Base-by-base conservation (phyloP, 2,797 vertebrate genomes). In the Novumbra hubbsi region DNA sequence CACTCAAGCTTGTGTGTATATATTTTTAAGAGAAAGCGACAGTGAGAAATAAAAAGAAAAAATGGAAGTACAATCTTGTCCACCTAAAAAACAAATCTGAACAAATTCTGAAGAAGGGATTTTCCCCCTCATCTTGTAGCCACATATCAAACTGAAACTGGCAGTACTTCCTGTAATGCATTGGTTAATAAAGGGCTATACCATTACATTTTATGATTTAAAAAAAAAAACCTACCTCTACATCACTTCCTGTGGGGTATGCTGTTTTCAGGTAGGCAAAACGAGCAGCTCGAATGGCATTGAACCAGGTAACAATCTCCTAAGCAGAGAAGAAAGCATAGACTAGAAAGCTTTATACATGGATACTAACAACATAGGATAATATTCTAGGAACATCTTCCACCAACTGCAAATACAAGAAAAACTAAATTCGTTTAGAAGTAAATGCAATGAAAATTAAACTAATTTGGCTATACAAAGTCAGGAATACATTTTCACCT, bases 261-360 rank as follows among this genome's bases (percentile, higher is more conserved):
- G 94, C 90, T 0, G 84, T 91, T 90, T 92, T 96, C 78, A 98
- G 91, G 81, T 97, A 97, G 2, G 92, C 87, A 71, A 95, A 95
- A 27, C 97, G 96, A 66, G 93, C 94, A 16, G 94, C 95, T 2
- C 97, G 94, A 57, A 99, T 95, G 41, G 93, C 93, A 45, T 96
- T 98, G 91, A 93, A 98, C 97, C 97, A 99, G 65, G 92, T 92
- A 75, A 98, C 96, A 72, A 98, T 97, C 88, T 97, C 96, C 97
- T 99, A 72, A 0, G 74, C 11, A 73, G 66, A 85, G 76, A 80
- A 78, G 9, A 45, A 45, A 45, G 41, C 9, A 45, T 45, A 14
- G 68, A 81, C 71, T n/a, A 71, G 55, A 24, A 60, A 60, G 21
- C 55, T 4, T 60, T 60, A 60, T 21, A 27, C 55, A 60, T 24